These are phyloP conservation scores for Rallus crepitans DNA, from an alignment of 2,797 vertebrate species.

Conservation along the genomic window DNA sequence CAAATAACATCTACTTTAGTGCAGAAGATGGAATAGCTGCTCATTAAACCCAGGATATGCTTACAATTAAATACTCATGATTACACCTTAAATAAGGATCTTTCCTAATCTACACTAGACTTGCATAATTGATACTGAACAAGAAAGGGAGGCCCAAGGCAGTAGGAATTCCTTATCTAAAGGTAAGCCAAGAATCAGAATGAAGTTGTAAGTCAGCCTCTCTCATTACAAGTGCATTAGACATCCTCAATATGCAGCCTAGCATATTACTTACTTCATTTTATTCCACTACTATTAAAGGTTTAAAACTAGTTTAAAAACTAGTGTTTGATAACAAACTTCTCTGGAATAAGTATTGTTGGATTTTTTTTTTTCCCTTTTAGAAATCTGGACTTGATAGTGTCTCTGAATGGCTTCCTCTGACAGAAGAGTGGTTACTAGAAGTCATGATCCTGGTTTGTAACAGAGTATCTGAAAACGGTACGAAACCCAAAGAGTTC, in stretches of 20 bases:
- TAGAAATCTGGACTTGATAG: constrained; percentile 90
- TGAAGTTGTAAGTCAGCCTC: not conserved
- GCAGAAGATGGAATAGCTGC: not conserved
- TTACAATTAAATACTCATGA: not conserved
- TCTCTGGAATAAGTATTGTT: too few relatives aligned
- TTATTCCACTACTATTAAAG: not conserved
- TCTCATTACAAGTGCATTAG: not conserved
- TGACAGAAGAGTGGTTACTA: constrained; percentile 90
- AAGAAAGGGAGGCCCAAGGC: not conserved
- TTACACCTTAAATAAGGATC: not conserved
- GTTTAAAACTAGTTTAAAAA: not conserved
- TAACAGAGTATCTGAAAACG: constrained; percentile 89
- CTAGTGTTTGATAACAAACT: not conserved
- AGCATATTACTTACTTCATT: not conserved
- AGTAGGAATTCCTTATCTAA: not conserved
- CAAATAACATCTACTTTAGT: not conserved
- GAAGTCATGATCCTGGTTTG: constrained; percentile 98
- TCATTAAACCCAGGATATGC: not conserved
- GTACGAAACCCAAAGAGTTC: constrained; percentile 73
- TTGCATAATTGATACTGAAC: not conserved
- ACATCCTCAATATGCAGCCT: not conserved
- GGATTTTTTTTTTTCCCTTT: not conserved
- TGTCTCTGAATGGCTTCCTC: constrained; percentile 89
- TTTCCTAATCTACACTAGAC: not conserved
- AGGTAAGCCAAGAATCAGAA: not conserved